Evolutionary conservation across 1,140 invertebrate species (phyloP), one percentile per base, ranked within the genome.

Genomic region (Papilio helenus): DNA sequence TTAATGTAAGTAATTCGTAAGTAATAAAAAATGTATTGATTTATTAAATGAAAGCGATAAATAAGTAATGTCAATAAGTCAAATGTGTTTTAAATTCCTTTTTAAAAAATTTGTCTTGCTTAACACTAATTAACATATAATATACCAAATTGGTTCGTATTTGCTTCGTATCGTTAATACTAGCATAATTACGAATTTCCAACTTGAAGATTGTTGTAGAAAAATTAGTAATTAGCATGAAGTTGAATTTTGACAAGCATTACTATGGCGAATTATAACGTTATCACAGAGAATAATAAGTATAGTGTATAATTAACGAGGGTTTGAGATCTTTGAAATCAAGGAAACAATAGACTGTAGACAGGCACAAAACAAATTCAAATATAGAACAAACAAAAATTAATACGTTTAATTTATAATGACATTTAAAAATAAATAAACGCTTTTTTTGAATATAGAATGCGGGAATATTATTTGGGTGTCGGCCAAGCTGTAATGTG

Each of bases 401-500:
- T 68, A 68, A 68, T 68, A 68, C 14, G 61, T 68, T 68, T 68
- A 68, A 68, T 68, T 68, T 68, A 68, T 29, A 68, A 68, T 29
- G 61, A 68, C 61, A 68, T 29, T 68, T 68, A 68, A 68, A 68
- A 65, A 65, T 29, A 65, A 68, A 68, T 68, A 68, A 68, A 68
- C 61, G 3, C 3, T 39, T 39, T 34, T 65, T 68, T 68, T 72
- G 72, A 46, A 74, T 74, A 46, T 74, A 51, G 29, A 74, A 74
- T 8, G 20, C 72, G 20, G 26, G 61, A 29, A 46, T 74, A 74
- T 46, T 49, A 74, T 74, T 74, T 74, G 72, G 72, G 44, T 49
- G 39, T 46, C 72, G 20, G 72, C 72, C 72, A 74, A 74, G 72
- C 72, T 44, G 72, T 74, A 72, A 46, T 74, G 72, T 74, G 72